Evolutionary conservation across 2,797 vertebrate genomes (phyloP), one percentile per base, ranked within the genome.

Genomic region (Chromis chromis): DNA sequence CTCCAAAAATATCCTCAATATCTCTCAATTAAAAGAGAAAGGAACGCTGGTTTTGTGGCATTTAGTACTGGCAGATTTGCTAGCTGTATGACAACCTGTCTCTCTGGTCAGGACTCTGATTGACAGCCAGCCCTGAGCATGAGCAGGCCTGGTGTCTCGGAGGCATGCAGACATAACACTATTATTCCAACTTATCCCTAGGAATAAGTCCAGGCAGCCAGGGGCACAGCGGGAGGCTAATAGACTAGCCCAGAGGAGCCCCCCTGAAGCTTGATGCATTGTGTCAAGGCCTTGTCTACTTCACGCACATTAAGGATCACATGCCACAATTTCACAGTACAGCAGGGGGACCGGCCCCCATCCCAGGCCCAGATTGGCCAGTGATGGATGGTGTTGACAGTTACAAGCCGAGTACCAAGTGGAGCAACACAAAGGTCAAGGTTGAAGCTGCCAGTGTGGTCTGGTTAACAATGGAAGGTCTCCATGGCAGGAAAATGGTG

Each of bases 261-360:
- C 89, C 91, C 89, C 86, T 70, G 88, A 90, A 82, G 90, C 90
- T 81, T 59, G 64, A 84, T 90, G 88, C 89, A 92, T 94, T 94
- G 94, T 95, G 94, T 93, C 86, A 91, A 87, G 88, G 90, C 87
- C 93, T 92, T 93, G 94, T 94, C 93, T 94, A 94, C 93, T 95
- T 95, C 94, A 95, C 84, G 88, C 93, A 91, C 92, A 95, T 95
- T 95, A 94, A 92, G 90, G 92, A 94, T 95, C 94, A 93, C 93
- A 95, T 93, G 93, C 89, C 91, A 92, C 94, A 92, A 95, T 95
- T 95, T 95, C 94, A 95, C 94, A 93, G 89, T 94, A 89, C 92
- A 83, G 91, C 87, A 83, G 93, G 91, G 89, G 91, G 80, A 91
- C 78, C 62, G 3, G 83, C 78, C 87, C 83, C 85, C 78, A 36